phyloP scores from a whole-genome alignment of 92 coral and sea anemone genomes.

The Phymanthus crucifer region DNA sequence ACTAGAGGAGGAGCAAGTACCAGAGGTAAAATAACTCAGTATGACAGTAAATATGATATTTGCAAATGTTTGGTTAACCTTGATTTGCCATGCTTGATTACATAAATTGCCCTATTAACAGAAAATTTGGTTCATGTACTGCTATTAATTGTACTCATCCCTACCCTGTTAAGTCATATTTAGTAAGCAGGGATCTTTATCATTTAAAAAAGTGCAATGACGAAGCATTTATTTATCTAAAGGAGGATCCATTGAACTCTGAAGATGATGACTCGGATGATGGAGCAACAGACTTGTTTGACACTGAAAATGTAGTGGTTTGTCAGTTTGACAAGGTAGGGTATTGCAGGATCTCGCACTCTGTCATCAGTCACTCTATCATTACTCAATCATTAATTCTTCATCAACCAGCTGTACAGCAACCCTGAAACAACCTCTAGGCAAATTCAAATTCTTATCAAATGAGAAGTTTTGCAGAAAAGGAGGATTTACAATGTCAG shows the following conservation, averaged over 20 bases:
- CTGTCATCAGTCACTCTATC: background rate
- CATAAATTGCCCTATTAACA: too few relatives aligned
- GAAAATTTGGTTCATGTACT: too few relatives aligned
- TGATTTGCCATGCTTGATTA: background rate
- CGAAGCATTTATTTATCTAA: background rate
- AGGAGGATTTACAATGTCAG: too few relatives aligned
- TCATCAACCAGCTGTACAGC: too few relatives aligned
- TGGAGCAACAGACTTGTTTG: conserved; percentile 87
- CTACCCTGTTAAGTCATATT: too few relatives aligned
- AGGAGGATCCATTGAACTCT: conserved; percentile 84
- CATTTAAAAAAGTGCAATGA: background rate
- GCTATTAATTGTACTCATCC: too few relatives aligned
- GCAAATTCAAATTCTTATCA: too few relatives aligned
- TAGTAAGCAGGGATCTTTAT: background rate
- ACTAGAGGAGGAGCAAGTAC: conserved; percentile 19
- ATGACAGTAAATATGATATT: too few relatives aligned
- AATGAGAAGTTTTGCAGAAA: too few relatives aligned
- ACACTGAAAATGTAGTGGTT: conserved; percentile 95
- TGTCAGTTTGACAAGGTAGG: conserved; percentile 96
- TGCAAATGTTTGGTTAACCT: too few relatives aligned
- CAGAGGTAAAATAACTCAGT: background rate
- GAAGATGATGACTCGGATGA: conserved; percentile 90
- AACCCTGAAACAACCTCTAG: too few relatives aligned
- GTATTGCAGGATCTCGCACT: background rate
- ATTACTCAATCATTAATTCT: background rate